Conservation (phyloP, 2,888 invertebrate species). For the Apocheima hispidaria region DNA sequence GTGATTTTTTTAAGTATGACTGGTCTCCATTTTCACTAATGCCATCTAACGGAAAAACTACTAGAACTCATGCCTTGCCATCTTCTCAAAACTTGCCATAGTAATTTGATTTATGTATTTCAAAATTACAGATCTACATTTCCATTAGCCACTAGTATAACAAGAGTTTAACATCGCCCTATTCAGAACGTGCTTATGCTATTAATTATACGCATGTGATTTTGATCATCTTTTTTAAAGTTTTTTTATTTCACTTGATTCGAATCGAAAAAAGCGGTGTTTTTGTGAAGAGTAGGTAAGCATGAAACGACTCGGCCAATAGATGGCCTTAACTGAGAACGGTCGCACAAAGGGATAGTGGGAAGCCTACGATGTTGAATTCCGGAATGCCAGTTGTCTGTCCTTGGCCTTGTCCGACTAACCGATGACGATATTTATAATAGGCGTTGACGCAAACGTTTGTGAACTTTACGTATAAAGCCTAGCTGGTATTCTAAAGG, state of each 20-base stretch:
- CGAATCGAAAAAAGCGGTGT: background rate
- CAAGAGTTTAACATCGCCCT: too few relatives aligned
- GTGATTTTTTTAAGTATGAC: too few relatives aligned
- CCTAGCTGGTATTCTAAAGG: background rate
- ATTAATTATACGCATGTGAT: background rate
- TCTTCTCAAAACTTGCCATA: too few relatives aligned
- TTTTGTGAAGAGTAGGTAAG: conserved; percentile 14
- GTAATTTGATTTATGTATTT: too few relatives aligned
- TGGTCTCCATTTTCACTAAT: too few relatives aligned
- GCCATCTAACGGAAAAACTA: too few relatives aligned
- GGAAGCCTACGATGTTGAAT: conserved; percentile 53
- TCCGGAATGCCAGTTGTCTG: conserved; percentile 60
- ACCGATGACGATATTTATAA: conserved; percentile 47
- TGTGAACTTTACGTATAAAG: conserved; percentile 58
- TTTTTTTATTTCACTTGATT: background rate
- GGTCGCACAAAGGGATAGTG: conserved; percentile 34
- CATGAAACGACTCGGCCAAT: conserved; percentile 17
- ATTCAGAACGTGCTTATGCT: too few relatives aligned
- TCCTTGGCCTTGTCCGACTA: conserved; percentile 69
- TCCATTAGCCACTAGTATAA: too few relatives aligned
- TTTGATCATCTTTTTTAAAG: background rate
- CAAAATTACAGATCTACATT: too few relatives aligned
- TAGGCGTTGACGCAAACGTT: conserved; percentile 48
- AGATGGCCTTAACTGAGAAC: conserved; percentile 18
- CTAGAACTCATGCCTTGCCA: too few relatives aligned